A percentile compares a stretch with the other conserved stretches of the same genome.
Conservation (phyloP, 2,888 invertebrate genomes). For the Erebia aethiops region DNA sequence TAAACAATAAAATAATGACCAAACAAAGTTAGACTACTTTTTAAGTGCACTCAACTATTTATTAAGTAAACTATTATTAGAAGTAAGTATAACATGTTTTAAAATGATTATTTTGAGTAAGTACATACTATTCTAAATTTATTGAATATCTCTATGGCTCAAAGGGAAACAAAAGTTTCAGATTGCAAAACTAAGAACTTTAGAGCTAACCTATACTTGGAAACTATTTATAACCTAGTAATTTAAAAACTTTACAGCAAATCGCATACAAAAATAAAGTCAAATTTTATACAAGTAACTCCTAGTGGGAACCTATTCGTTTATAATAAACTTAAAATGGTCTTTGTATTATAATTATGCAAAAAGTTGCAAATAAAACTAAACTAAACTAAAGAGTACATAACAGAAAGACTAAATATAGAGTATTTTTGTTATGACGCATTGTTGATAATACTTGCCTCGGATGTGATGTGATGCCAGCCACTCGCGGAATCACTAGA, state of each 20-base stretch:
- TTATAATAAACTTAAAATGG: neutral
- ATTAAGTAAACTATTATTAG: too few species aligned
- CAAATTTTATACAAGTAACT: neutral
- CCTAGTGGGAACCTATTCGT: neutral
- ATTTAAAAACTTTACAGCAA: neutral
- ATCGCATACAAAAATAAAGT: neutral
- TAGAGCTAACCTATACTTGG: conserved; percentile 14
- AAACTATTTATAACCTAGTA: conserved; percentile 33
- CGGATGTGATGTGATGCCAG: conserved; percentile 86
- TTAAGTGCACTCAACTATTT: too few species aligned
- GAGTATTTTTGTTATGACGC: conserved; percentile 28
- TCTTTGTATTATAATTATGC: neutral
- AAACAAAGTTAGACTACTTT: too few species aligned
- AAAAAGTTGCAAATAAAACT: conserved; percentile 30
- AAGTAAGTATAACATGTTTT: neutral
- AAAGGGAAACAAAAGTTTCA: conserved; percentile 16
- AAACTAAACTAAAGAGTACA: conserved; percentile 17
- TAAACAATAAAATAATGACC: too few species aligned
- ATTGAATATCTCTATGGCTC: neutral
- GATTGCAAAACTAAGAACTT: conserved; percentile 28
- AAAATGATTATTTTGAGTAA: neutral
- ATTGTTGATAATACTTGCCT: conserved; percentile 72
- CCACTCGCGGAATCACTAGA: conserved; percentile 88
- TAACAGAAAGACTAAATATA: conserved; percentile 16
- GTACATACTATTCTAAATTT: neutral